Evolutionary conservation across 2,797 vertebrate species (phyloP).

Genomic region (Rhinichthys osculus): DNA sequence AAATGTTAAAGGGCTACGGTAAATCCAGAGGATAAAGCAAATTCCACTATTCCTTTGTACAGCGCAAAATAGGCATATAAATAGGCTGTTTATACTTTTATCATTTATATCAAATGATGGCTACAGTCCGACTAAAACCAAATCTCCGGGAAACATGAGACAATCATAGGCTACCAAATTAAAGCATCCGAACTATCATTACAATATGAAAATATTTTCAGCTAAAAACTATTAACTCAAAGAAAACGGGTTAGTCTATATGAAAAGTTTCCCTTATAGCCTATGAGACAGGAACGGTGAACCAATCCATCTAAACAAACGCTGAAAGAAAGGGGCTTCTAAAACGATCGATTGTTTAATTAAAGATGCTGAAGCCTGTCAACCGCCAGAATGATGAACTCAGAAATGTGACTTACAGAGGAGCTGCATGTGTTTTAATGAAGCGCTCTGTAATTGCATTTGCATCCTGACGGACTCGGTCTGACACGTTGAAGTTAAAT

Average conservation of each 20-base stretch:
- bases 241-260: constrained; percentile 8
- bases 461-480: constrained; percentile 52
- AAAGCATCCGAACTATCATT: neutral
- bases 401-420: constrained; percentile 66
- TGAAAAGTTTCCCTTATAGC: constrained; percentile 62
- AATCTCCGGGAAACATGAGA: neutral
- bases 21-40: neutral
- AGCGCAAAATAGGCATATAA: neutral
- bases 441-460: constrained; percentile 55
- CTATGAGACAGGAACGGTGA: constrained; percentile 52
- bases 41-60: neutral
- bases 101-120: neutral
- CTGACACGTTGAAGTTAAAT: constrained; percentile 54
- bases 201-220: neutral
- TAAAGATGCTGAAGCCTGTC: constrained; percentile 69
- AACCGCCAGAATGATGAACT: constrained; percentile 64
- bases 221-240: neutral
- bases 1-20: neutral
- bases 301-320: constrained; percentile 67
- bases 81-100: neutral
- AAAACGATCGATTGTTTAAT: constrained; percentile 71
- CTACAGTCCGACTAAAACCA: neutral
- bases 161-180: neutral
- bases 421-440: constrained; percentile 65
- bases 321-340: constrained; percentile 63